These are phyloP conservation scores for Sepiola atlantica DNA, from an alignment of 2,888 invertebrate genomes.

Conservation along the genomic window DNA sequence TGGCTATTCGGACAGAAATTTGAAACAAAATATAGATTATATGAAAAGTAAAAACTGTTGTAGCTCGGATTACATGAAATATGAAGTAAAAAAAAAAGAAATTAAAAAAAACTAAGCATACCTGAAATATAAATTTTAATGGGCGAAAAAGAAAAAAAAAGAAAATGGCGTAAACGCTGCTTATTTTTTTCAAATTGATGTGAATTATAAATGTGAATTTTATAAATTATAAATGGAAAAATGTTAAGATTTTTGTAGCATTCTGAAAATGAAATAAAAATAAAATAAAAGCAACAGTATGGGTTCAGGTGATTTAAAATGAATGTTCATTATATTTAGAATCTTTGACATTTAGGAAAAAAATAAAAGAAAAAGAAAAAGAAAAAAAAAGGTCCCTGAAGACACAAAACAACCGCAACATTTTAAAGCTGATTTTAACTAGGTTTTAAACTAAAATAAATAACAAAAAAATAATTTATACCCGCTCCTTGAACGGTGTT, in stretches of 20 bases:
- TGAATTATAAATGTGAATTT: too few relatives aligned
- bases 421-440: too few relatives aligned
- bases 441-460: too few relatives aligned
- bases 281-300: not conserved
- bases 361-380: too few relatives aligned
- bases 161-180: not conserved
- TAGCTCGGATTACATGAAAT: not conserved
- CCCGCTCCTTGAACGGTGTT: too few relatives aligned
- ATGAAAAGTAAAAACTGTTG: not conserved
- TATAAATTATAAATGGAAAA: not conserved
- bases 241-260: not conserved
- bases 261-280: not conserved
- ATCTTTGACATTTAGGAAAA: too few relatives aligned
- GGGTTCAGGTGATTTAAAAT: not conserved
- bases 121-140: not conserved
- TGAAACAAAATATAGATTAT: not conserved
- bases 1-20: slow-evolving; percentile 13
- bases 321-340: too few relatives aligned
- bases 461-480: too few relatives aligned
- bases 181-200: not conserved
- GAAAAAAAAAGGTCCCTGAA: too few relatives aligned
- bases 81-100: not conserved
- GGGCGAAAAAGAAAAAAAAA: not conserved
- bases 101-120: not conserved
- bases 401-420: too few relatives aligned